phyloP scores from a whole-genome alignment of 2,888 invertebrate species.

The Sphecodes monilicornis region DNA sequence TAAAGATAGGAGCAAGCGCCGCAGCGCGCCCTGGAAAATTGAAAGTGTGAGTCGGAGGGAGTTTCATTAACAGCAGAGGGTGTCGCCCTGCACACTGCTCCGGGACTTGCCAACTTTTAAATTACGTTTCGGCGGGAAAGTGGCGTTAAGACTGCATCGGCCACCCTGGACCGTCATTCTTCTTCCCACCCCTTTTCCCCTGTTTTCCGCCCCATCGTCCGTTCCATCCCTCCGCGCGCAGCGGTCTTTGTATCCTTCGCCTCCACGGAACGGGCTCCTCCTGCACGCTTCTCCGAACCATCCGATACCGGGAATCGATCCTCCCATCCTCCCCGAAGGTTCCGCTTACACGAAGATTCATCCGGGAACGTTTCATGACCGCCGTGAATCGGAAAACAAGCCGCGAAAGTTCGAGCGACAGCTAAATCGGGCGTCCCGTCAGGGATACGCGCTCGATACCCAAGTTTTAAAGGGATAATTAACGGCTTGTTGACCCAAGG shows the following conservation, averaged over 20 bases:
- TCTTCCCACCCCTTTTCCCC: background rate
- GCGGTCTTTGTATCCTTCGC: conserved; percentile 25
- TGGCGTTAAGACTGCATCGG: conserved; percentile 69
- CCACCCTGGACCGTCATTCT: conserved; percentile 32
- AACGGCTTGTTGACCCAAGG: conserved; percentile 36
- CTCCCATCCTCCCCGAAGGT: background rate
- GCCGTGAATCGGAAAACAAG: conserved; percentile 32
- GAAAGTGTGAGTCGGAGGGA: conserved; percentile 79
- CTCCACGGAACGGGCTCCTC: background rate
- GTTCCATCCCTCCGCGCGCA: background rate
- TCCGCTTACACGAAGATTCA: conserved; percentile 26
- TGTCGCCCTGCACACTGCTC: conserved; percentile 67
- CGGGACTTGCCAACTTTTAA: conserved; percentile 81
- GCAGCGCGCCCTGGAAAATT: conserved; percentile 75
- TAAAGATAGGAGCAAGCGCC: conserved; percentile 55
- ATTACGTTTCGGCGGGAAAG: conserved; percentile 81
- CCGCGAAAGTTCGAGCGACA: conserved; percentile 10
- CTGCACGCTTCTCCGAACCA: background rate
- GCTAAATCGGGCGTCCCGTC: conserved; percentile 20
- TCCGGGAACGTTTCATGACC: background rate
- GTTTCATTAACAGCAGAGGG: conserved; percentile 81
- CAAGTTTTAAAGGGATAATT: conserved; percentile 48
- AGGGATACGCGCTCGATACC: background rate
- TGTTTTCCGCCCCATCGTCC: conserved; percentile 4
- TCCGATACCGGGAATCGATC: background rate